Evolutionary conservation across 2,113 vertebrate genomes (phyloP), one percentile per base, ranked within the genome.

Genomic region (Donacobius atricapilla): DNA sequence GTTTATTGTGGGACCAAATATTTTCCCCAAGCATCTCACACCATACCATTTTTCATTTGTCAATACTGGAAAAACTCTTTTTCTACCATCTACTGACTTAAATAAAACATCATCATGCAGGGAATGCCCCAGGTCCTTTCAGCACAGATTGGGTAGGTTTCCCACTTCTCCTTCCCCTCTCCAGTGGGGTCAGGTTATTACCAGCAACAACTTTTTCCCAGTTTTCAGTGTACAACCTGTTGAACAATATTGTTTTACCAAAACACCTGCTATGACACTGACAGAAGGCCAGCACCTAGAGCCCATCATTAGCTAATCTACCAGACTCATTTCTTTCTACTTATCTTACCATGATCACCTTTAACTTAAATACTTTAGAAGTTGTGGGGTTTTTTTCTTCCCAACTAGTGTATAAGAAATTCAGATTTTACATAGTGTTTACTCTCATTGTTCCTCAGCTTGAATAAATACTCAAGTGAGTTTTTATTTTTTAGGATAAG

Each of bases 381-480:
- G 23, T 2, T 7, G 6, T 5, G 13, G 12, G 12, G 5, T 19
- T 42, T 44, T 25, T 27, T 2, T 4, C 20, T 21, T 25, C 3
- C 5, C 40, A 14, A 11, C 30, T 37, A 63, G 12, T 6, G 8
- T 12, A 39, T 39, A 61, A 69, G 54, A 92, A 91, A 68, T 11
- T 45, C 44, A 40, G n/a, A 23, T 69, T 85, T 87, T 63, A 71
- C 1, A 3, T 45, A 8, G 6, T 35, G 5, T 72, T 82, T 87
- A 51, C 1, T 64, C 11, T 89, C 33, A 39, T 33, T 58, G n/a
- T 31, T 17, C 20, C 14, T 56, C 11, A 16, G 39, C 28, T 63
- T 84, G 70, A 93, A 83, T 44, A 69, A 88, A 86, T 73, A 72
- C 19, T 90, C 45, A 70, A 53, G 12, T 39, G 24, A 90, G 61